Evolutionary conservation across 2,888 invertebrate species (phyloP), one percentile per base, ranked within the genome.

Genomic region (Psylliodes chrysocephalus): DNA sequence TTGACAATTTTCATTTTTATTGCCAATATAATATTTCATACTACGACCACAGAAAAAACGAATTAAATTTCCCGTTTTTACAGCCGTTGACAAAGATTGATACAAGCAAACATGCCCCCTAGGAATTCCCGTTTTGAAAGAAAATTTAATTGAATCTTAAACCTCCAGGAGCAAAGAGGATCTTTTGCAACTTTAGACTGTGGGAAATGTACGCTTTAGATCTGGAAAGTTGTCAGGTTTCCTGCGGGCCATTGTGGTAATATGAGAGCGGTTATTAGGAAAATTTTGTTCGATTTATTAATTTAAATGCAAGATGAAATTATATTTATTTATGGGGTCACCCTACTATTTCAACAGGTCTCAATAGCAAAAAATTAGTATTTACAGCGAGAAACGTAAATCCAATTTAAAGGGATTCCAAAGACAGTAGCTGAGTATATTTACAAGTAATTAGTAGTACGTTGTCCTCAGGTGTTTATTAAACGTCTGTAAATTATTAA

Each of bases 141-240:
- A 38, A 38, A 38, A 38, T 14, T 38, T 38, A 38, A 38, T 38
- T 38, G 15, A 38, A 38, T 38, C 38, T 38, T 14, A 38, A 15
- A 38, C 12, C 15, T 2, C 12, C 12, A 38, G 14, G 2, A 10
- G 15, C 8, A 38, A 38, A 15, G 15, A 38, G 10, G 38, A 38
- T 38, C 15, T 38, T 38, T 38, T 33, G 10, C 33, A 33, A 33
- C 12, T 33, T 33, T 33, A 33, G 10, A 10, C 33, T 10, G 33
- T 5, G 12, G 33, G 8, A 33, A 33, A n/a, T 33, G 8, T 33
- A 33, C 33, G 3, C 10, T 8, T 33, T 33, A n/a, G 33, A 33
- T 6, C 33, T 33, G 33, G 10, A n/a, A 33, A 33, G 33, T 33
- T 33, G 33, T 33, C 3, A 33, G 33, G 33, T 33, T 33, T 33